Conservation (phyloP, 2,888 invertebrate genomes). For the Nineta flava region DNA sequence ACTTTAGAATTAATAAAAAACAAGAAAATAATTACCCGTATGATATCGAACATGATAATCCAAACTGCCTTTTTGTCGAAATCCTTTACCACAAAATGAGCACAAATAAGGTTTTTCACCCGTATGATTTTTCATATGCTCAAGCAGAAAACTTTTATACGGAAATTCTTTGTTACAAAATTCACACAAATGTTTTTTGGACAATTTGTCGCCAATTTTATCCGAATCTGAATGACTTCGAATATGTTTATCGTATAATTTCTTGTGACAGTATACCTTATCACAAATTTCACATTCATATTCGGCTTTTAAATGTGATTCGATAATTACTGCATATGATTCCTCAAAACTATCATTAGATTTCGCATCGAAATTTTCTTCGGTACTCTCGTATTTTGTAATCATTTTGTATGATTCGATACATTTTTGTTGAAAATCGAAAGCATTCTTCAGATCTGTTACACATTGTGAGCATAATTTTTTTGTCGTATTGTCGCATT, state of each 20-base stretch:
- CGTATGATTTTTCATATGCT: conserved; percentile 26
- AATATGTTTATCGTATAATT: no score
- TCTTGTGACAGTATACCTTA: no score
- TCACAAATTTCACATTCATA: no score
- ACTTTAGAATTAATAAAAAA: no score
- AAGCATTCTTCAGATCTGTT: neutral
- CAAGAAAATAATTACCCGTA: conserved; percentile 11
- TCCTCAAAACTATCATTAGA: no score
- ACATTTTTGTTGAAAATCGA: neutral
- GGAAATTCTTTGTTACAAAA: conserved; percentile 21
- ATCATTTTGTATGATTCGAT: neutral
- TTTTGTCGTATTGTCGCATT: neutral
- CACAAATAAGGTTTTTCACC: conserved; percentile 26
- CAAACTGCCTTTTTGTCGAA: conserved; percentile 20
- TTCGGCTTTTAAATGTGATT: no score
- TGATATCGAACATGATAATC: conserved; percentile 17
- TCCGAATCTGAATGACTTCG: no score
- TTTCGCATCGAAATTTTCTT: no score
- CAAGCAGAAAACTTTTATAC: conserved; percentile 21
- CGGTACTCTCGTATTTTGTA: neutral
- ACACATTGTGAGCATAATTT: neutral
- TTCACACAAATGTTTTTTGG: conserved; percentile 17
- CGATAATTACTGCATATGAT: no score
- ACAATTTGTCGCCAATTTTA: no score
- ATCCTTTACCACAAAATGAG: conserved; percentile 23